phyloP scores from a whole-genome alignment of 37 sponge, comb jelly and placozoan species.

The Spongia lamella region DNA sequence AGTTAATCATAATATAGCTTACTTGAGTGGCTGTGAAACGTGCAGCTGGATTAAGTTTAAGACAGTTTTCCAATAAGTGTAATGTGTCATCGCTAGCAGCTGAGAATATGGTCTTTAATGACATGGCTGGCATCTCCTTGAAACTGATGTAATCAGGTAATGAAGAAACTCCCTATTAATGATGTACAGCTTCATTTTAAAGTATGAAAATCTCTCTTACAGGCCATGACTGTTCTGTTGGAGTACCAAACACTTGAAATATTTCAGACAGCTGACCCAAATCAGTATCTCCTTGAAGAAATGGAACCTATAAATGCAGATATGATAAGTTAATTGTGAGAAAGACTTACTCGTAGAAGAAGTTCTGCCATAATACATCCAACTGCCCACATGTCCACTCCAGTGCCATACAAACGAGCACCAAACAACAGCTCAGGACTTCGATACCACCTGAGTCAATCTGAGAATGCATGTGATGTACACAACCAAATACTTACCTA shows the following conservation, averaged over 20 bases:
- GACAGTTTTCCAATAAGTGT: conserved; percentile 61
- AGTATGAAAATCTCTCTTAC: conserved; percentile 16
- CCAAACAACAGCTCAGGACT: conserved; percentile 96
- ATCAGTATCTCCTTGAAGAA: conserved; percentile 92
- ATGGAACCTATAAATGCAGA: conserved; percentile 56
- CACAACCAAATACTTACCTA: conserved; percentile 39
- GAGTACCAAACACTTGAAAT: conserved; percentile 92
- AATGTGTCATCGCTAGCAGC: conserved; percentile 88
- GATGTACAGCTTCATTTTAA: neutral
- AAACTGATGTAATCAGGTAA: conserved; percentile 89
- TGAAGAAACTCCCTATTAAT: conserved; percentile 50
- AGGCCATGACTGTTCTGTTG: conserved; percentile 87
- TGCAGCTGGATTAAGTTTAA: conserved; percentile 73
- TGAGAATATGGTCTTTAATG: conserved; percentile 81
- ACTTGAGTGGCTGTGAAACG: conserved; percentile 57
- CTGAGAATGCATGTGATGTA: neutral
- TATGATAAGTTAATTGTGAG: neutral
- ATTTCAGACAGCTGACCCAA: conserved; percentile 87
- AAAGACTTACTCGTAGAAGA: conserved; percentile 58
- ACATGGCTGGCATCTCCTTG: conserved; percentile 66
- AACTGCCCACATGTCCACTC: conserved; percentile 96
- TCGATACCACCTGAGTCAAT: conserved; percentile 83
- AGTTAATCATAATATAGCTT: neutral
- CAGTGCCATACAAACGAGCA: conserved; percentile 91
- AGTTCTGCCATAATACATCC: conserved; percentile 97